A percentile compares a stretch with the other conserved stretches of the same genome.
Evolutionary conservation across 2,888 invertebrate genomes (phyloP).

Genomic region (Marasmarcha lunaedactyla): DNA sequence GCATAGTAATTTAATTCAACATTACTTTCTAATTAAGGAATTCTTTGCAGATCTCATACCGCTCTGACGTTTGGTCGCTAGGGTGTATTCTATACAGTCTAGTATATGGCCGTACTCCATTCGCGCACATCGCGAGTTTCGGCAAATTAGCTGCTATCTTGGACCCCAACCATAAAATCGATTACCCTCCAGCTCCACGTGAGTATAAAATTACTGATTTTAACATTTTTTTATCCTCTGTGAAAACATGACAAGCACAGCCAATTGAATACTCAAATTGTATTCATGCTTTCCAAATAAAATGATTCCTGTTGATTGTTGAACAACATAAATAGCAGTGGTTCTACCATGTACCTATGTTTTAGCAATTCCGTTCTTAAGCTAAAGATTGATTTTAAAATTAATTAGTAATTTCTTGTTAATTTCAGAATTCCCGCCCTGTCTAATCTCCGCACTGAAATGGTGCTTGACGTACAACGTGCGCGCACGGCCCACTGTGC

Average conservation of each 20-base stretch:
- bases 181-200: constrained; percentile 74
- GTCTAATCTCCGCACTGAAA: constrained; percentile 74
- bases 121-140: constrained; percentile 82
- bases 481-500: constrained; percentile 78
- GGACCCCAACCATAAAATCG: constrained; percentile 78
- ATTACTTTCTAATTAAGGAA: too few species aligned
- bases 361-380: too few species aligned
- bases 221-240: background rate
- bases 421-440: constrained; percentile 61
- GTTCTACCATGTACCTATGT: too few species aligned
- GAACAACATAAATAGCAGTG: too few species aligned
- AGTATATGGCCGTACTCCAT: constrained; percentile 91
- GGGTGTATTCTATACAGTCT: constrained; percentile 96
- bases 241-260: too few species aligned
- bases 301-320: too few species aligned
- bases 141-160: constrained; percentile 84
- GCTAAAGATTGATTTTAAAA: too few species aligned
- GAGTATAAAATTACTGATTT: constrained; percentile 25
- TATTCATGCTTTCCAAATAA: too few species aligned
- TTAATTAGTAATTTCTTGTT: too few species aligned
- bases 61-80: constrained; percentile 97
- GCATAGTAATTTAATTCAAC: too few species aligned
- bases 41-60: constrained; percentile 80
- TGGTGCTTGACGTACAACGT: constrained; percentile 81
- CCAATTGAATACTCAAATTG: too few species aligned